Conservation (phyloP, 2,113 vertebrate genomes). For the Brachypodius melanocephalos region DNA sequence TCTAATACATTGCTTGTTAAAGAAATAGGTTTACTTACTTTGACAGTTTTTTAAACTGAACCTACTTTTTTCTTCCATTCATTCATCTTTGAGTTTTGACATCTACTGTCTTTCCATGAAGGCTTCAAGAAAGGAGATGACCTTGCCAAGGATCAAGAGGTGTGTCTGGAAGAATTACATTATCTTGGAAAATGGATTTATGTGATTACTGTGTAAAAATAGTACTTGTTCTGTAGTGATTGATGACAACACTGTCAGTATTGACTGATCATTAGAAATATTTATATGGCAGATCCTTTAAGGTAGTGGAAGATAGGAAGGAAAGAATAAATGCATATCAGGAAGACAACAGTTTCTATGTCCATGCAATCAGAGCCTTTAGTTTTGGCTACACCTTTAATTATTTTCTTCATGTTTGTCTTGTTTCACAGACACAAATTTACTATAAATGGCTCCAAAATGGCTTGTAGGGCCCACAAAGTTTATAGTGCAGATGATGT, state of each 20-base stretch:
- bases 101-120: constrained; percentile 23
- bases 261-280: constrained; percentile 76
- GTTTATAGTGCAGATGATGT: background rate
- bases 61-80: constrained; percentile 14
- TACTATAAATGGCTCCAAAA: background rate
- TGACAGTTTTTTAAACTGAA: background rate
- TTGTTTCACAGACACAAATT: background rate
- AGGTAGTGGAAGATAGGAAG: constrained; percentile 24
- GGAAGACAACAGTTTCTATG: background rate
- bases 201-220: constrained; percentile 70
- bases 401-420: constrained; percentile 33
- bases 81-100: constrained; percentile 48
- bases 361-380: background rate
- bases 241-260: constrained; percentile 63
- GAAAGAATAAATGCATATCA: constrained; percentile 41
- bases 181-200: constrained; percentile 67
- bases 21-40: background rate
- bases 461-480: background rate
- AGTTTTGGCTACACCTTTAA: constrained; percentile 7
- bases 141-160: constrained; percentile 72
- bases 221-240: constrained; percentile 70
- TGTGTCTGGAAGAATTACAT: constrained; percentile 71
- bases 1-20: background rate
- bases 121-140: constrained; percentile 42
- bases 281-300: constrained; percentile 69